These are phyloP conservation scores for Graptemys geographica DNA, from an alignment of 2,797 vertebrate genomes.

Conservation along the genomic window DNA sequence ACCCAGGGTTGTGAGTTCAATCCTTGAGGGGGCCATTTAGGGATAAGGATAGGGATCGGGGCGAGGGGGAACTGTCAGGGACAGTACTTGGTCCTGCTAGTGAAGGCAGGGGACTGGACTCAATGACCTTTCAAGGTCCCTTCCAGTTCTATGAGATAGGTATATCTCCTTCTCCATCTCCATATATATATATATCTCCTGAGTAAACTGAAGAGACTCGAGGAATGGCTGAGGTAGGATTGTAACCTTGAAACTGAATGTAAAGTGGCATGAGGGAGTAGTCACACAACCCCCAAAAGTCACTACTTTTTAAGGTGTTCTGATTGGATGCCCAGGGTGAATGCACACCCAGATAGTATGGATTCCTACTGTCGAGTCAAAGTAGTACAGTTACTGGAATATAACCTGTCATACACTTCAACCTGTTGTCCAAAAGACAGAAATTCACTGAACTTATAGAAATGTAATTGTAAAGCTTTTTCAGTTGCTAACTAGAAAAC, in stretches of 20 bases:
- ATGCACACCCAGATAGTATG: not conserved
- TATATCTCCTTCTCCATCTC: too few relatives aligned
- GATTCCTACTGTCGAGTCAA: not conserved
- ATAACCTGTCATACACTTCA: not conserved
- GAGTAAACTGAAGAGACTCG: not conserved
- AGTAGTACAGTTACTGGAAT: not conserved
- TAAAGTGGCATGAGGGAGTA: not conserved
- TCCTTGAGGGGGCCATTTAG: too few relatives aligned
- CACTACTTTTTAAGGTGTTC: not conserved
- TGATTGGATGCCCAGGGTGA: not conserved
- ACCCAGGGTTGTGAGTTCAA: too few relatives aligned
- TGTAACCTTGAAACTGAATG: not conserved
- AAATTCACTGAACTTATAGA: not conserved
- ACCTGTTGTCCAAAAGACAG: not conserved
- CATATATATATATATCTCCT: not conserved
- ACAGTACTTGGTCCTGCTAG: too few relatives aligned
- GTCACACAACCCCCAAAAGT: not conserved
- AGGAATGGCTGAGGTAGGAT: not conserved
- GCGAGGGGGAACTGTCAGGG: too few relatives aligned
- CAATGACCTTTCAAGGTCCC: too few relatives aligned
- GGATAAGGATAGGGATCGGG: too few relatives aligned
- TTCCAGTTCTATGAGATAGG: too few relatives aligned
- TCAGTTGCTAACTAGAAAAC: constrained; percentile 1
- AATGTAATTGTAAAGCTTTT: not conserved
- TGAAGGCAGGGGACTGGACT: too few relatives aligned